Evolutionary conservation across 2,888 invertebrate species (phyloP), one percentile per base, ranked within the genome.

Genomic region (Vesta saturnalis): DNA sequence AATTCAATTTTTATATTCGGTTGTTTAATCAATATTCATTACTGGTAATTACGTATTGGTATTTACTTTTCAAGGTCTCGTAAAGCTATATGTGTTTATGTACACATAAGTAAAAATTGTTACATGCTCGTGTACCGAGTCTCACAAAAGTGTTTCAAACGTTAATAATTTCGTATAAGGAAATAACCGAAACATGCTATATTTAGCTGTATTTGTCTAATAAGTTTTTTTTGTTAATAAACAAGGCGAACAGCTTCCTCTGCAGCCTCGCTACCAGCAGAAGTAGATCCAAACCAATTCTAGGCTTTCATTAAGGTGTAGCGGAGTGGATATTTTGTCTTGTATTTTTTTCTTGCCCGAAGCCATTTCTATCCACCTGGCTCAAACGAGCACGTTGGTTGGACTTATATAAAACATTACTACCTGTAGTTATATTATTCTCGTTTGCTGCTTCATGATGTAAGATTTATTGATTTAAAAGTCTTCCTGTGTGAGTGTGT

Each of bases 231-330:
- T 52, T 10, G 3, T 52, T 52, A 39, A 57, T 19, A 35, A 39
- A 39, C 30, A 66, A 58, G 57, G 58, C 67, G 59, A 55, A 55
- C 60, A 64, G 68, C 64, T 63, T 68, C 63, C 64, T 64, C 63
- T 68, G 64, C 61, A 69, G 69, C 69, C 57, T 60, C 59, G 54
- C 69, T 64, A 58, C 65, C 35, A 58, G 16, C 58, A 56, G 23
- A 23, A 56, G n/a, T 22, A 58, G 39, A 35, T 30, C 58, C 62
- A 60, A 54, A 70, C 63, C 54, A 66, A 67, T 70, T 60, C 67
- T 58, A 57, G 64, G 60, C 69, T 69, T 70, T 71, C 65, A 71
- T 71, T 71, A 71, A 63, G 68, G 71, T 69, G 68, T 69, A 71
- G 71, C 65, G 65, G 71, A 71, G 71, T 71, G 68, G 49, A 66